Conservation (phyloP, 2,888 invertebrate genomes). For the Philopedon plagiatum region DNA sequence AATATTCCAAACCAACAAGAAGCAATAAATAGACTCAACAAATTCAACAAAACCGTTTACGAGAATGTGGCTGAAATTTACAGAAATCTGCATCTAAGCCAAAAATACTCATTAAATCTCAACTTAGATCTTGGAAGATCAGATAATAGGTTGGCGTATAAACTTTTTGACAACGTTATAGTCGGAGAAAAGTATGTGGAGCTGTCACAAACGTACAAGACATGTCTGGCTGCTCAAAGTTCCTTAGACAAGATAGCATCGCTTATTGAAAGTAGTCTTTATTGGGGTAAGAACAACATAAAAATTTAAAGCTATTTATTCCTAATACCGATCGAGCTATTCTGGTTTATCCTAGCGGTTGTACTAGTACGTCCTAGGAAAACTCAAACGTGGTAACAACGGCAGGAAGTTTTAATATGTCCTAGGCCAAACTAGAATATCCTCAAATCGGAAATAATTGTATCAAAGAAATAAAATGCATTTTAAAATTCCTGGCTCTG, state of each 20-base stretch:
- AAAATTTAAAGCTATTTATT: background rate
- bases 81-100: slow-evolving; percentile 48
- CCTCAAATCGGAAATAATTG: too few relatives aligned
- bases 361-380: too few relatives aligned
- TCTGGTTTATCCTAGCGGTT: too few relatives aligned
- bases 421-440: too few relatives aligned
- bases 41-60: slow-evolving; percentile 41
- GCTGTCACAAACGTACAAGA: slow-evolving; percentile 71
- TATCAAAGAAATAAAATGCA: too few relatives aligned
- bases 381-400: too few relatives aligned
- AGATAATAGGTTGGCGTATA: slow-evolving; percentile 80
- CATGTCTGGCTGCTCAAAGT: slow-evolving; percentile 87
- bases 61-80: slow-evolving; percentile 63
- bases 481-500: too few relatives aligned
- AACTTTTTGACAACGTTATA: slow-evolving; percentile 79
- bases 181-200: slow-evolving; percentile 76
- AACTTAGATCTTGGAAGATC: slow-evolving; percentile 75
- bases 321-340: too few relatives aligned
- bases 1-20: slow-evolving; percentile 1
- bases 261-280: slow-evolving; percentile 81
- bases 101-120: slow-evolving; percentile 52
- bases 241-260: slow-evolving; percentile 87
- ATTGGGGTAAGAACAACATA: slow-evolving; percentile 73
- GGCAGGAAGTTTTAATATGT: too few relatives aligned
- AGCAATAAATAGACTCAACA: slow-evolving; percentile 20